Percentiles rank a stretch among this genome's conserved stretches.
These are phyloP conservation scores for Protonibea diacanthus DNA, from an alignment of 2,797 vertebrate genomes.

Conservation along the genomic window DNA sequence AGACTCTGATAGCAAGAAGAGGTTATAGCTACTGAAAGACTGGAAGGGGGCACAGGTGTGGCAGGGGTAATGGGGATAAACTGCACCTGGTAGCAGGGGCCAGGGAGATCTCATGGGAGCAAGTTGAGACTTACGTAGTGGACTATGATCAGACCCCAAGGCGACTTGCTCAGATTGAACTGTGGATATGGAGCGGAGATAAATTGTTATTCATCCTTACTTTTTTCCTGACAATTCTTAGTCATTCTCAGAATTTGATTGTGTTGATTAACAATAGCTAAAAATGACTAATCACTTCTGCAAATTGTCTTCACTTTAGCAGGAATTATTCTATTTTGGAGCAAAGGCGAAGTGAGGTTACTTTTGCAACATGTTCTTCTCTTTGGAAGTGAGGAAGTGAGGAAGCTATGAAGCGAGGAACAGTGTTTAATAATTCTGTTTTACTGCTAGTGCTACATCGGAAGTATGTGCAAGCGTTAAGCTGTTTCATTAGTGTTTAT, in stretches of 20 bases:
- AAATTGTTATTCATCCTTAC: neutral
- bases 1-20: slow-evolving; percentile 8
- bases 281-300: neutral
- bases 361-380: neutral
- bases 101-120: slow-evolving; percentile 31
- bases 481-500: neutral
- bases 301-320: neutral
- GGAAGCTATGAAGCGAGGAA: neutral
- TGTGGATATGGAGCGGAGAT: neutral
- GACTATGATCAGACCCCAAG: slow-evolving; percentile 3
- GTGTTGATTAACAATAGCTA: neutral
- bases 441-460: neutral
- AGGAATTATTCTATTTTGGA: neutral
- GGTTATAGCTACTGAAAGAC: neutral
- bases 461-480: neutral
- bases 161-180: slow-evolving; percentile 14
- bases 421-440: slow-evolving; percentile 9
- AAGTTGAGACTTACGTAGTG: neutral
- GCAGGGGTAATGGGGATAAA: slow-evolving; percentile 60
- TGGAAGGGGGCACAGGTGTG: slow-evolving; percentile 67
- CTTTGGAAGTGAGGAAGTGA: neutral
- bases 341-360: neutral
- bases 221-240: neutral
- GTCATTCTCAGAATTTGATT: neutral
- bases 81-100: slow-evolving; percentile 58